phyloP scores from a whole-genome alignment of 2,888 invertebrate species.

The Iselma pallidipennis region DNA sequence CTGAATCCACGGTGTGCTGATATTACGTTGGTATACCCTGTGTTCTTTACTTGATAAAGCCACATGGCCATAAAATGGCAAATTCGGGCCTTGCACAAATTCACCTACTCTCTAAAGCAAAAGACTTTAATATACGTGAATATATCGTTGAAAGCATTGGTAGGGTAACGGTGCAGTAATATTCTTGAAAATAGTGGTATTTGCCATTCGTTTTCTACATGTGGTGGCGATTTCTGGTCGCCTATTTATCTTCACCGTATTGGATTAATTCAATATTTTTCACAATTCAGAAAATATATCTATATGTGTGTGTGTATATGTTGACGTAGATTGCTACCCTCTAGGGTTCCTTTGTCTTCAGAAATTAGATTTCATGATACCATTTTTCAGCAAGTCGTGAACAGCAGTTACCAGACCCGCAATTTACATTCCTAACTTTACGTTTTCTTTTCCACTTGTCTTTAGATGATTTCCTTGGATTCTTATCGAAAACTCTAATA shows the following conservation, averaged over 20 bases:
- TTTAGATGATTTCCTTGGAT: constrained; percentile 28
- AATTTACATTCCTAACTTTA: constrained; percentile 35
- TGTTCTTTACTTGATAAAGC: constrained; percentile 43
- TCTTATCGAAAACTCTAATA: constrained; percentile 34
- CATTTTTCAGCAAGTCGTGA: constrained; percentile 25
- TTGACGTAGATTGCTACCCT: too few relatives aligned
- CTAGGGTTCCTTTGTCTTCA: constrained; percentile 22
- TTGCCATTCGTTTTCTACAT: constrained; percentile 33
- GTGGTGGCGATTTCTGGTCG: constrained; percentile 30
- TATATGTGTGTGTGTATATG: not conserved
- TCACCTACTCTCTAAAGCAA: constrained; percentile 23
- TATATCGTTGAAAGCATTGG: too few relatives aligned
- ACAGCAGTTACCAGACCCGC: constrained; percentile 26
- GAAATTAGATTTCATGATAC: constrained; percentile 33
- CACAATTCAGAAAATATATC: constrained; percentile 1
- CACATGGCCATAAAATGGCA: constrained; percentile 47
- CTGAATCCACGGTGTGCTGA: constrained; percentile 34
- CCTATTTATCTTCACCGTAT: constrained; percentile 32
- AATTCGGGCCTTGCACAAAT: constrained; percentile 40
- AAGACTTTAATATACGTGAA: constrained; percentile 29
- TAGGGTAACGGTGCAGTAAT: constrained; percentile 25
- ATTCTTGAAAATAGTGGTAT: constrained; percentile 27
- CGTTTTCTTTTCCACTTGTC: constrained; percentile 12
- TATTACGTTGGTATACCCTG: constrained; percentile 40
- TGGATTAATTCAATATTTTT: constrained; percentile 34